Evolutionary conservation across 2,113 vertebrate genomes (phyloP), one percentile per base, ranked within the genome.

Genomic region (Hemicordylus capensis): DNA sequence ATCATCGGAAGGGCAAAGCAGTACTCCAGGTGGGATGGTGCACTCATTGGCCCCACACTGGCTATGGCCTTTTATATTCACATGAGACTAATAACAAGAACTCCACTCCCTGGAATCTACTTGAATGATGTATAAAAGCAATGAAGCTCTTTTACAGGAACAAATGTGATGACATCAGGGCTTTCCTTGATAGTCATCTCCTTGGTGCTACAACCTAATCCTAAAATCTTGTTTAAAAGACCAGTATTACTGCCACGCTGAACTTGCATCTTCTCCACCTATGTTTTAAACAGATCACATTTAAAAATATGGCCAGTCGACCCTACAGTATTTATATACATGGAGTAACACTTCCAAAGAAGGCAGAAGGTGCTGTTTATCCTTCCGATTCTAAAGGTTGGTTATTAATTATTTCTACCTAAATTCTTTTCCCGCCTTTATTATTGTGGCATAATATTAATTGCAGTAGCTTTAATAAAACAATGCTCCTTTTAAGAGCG

Each of bases 271-370:
- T 89, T 79, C 72, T 51, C 34, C 0, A 26, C 86, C 84, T 90
- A 1, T 69, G 1, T 90, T 8, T 87, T 84, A 94, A 87, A 66
- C 91, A 99, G 99, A 95, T 99, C 51, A 96, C 98, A 67, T 99
- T 99, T 94, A 99, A 97, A 96, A 99, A 99, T 89, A 97, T 94
- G 96, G 99, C 98, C 83, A 98, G 97, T 83, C 96, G 97, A 48
- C 96, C 97, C 1, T 99, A 99, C 91, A 99, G 98, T 89, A 99
- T 99, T 93, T 99, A 99, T 82, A 98, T 98, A 58, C 98, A 99
- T 67, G 99, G 99, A 77, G 96, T 99, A 91, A 98, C 97, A 3
- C 96, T 99, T 87, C 95, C 96, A 86, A 98, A 98, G 90, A 90
- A 89, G n/a, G 95, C 97, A 72, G 98, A 98, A 86, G 97, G 97